Percentiles rank a stretch among this genome's conserved stretches.
These are phyloP conservation scores for Drosophila setifemur DNA, from an alignment of 1,140 invertebrate species.

Conservation along the genomic window DNA sequence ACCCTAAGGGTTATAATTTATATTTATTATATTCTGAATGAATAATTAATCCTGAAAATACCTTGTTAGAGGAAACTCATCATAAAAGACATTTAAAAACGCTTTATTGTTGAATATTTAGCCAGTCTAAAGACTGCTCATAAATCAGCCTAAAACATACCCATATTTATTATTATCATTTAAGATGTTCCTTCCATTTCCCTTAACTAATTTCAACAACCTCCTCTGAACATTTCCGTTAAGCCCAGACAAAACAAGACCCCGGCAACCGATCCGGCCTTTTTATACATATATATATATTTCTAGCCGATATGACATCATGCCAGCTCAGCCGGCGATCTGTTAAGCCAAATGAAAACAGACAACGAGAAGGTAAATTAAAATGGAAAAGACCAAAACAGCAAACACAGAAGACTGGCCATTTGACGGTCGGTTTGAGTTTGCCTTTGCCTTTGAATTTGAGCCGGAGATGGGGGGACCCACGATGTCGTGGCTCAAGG, in stretches of 20 bases:
- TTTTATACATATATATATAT: too few relatives aligned
- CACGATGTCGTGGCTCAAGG: conserved; percentile 1
- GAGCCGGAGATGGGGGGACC: too few relatives aligned
- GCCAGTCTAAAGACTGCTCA: not conserved
- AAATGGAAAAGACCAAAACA: conserved; percentile 38
- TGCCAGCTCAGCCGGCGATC: conserved; percentile 20
- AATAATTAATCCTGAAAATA: too few relatives aligned
- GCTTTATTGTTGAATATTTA: not conserved
- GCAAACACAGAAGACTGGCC: conserved; percentile 25
- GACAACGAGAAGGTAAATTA: conserved; percentile 13
- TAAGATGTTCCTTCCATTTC: not conserved
- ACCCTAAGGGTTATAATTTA: not conserved
- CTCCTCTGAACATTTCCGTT: conserved; percentile 25
- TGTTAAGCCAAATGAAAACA: conserved; percentile 21
- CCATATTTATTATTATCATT: not conserved
- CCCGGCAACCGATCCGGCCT: conserved; percentile 21
- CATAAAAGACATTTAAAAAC: too few relatives aligned
- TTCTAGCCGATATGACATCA: conserved; percentile 50
- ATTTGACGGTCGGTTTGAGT: conserved; percentile 42
- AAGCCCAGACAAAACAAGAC: not conserved
- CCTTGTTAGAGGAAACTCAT: too few relatives aligned
- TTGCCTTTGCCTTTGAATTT: too few relatives aligned
- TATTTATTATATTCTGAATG: too few relatives aligned
- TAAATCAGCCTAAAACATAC: conserved; percentile 7
- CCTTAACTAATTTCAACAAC: conserved; percentile 14